Base-by-base conservation (phyloP, 2,888 invertebrate genomes). In the Lamellibrachia columna region DNA sequence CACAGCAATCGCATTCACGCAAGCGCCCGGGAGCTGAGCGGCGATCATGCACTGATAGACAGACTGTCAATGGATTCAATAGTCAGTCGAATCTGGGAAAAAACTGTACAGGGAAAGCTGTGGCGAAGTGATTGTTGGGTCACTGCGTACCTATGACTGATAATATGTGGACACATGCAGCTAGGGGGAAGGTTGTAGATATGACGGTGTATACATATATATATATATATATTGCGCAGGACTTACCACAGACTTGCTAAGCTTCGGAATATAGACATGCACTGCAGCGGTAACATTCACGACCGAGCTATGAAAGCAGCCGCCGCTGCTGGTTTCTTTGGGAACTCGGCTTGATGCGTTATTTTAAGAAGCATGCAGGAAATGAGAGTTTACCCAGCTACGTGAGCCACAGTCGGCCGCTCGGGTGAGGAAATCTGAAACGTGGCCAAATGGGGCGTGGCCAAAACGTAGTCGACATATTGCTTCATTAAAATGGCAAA, bases 201-300 rank as follows among this genome's bases (percentile, higher is more conserved):
- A 40, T 1, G 1, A 40, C 40, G 40, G 40, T 40, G 40, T 40
- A 40, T 40, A 40, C 40, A 40, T 40, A 75, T 15, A 22, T 75
- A 6, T 75, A 22, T 75, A 75, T 22, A 15, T 58, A 15, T 11
- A 22, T n/a, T 15, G n/a, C 22, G 22, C n/a, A 75, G 75, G 75
- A 75, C 75, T 75, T 75, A 75, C 75, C 75, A 75, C 75, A 75
- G 75, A 75, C 75, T 75, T 75, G 75, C 75, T 75, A 75, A 75
- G 22, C 75, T 75, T 75, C 75, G 75, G 75, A 75, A 75, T 75
- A 75, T 75, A 75, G 75, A 75, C 75, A 75, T 75, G 75, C 75
- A 75, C 75, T 11, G 75, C 75, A 75, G 22, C 75, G 75, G 75
- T 75, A 75, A 75, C 75, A 75, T 75, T 75, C 75, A 75, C 75